Evolutionary conservation across 23 tunicate species (phyloP).

Genomic region (Botrylloides violaceus): DNA sequence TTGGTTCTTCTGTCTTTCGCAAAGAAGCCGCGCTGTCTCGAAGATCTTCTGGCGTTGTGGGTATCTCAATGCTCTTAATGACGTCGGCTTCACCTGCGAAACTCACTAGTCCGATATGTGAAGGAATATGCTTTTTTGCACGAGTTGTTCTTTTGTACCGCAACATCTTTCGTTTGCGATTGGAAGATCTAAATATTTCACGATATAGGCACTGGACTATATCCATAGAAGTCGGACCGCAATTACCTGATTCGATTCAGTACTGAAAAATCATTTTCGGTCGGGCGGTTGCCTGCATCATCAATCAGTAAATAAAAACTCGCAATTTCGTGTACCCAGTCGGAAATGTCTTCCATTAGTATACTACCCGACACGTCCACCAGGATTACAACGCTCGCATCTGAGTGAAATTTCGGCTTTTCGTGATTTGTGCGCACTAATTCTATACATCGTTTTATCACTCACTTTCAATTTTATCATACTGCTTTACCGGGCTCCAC

Average conservation of each 20-base stretch:
- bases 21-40: constrained; percentile 3
- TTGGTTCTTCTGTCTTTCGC: constrained; percentile 24
- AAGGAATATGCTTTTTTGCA: background rate
- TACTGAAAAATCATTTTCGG: constrained; percentile 1
- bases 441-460: too few species aligned
- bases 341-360: background rate
- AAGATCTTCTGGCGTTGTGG: constrained; percentile 28
- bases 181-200: background rate
- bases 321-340: constrained; percentile 30
- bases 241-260: background rate
- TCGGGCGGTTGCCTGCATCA: background rate
- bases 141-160: constrained; percentile 2
- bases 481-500: constrained; percentile 25
- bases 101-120: constrained; percentile 33
- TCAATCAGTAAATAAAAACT: constrained; percentile 33
- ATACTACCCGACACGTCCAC: constrained; percentile 64
- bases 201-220: background rate
- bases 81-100: constrained; percentile 31
- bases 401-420: too few species aligned
- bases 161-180: background rate
- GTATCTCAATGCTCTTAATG: constrained; percentile 28
- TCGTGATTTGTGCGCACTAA: too few species aligned
- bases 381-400: constrained; percentile 35
- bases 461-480: constrained; percentile 24
- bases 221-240: background rate